Conservation (phyloP, 2,797 vertebrate genomes). For the Aplochiton taeniatus region DNA sequence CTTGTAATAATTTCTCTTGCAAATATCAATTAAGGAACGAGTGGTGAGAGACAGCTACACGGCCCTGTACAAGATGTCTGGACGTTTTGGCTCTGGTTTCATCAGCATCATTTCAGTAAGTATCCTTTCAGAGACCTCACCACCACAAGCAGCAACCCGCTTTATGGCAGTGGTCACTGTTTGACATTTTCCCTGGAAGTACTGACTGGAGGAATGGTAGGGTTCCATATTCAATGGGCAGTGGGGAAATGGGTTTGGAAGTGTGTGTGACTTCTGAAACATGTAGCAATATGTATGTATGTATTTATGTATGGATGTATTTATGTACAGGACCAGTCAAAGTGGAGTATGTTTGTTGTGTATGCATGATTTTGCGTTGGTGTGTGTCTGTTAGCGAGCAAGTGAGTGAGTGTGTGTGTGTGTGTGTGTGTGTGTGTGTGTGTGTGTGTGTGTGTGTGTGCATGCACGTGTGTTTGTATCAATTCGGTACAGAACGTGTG, state of each 20-base stretch:
- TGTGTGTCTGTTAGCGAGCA: not conserved
- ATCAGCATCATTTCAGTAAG: constrained; percentile 13
- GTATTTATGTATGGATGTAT: constrained; percentile 11
- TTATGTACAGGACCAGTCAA: too few species aligned
- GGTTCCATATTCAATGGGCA: not conserved
- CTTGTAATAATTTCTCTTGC: too few species aligned
- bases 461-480: constrained; percentile 21
- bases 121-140: not conserved
- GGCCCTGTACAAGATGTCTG: too few species aligned
- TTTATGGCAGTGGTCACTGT: constrained; percentile 20
- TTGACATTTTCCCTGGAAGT: constrained; percentile 33
- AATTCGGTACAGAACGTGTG: too few species aligned
- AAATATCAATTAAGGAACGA: too few species aligned
- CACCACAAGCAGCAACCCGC: constrained; percentile 16
- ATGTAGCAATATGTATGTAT: not conserved
- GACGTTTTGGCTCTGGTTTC: not conserved
- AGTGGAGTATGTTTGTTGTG: not conserved
- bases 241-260: constrained; percentile 12
- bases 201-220: constrained; percentile 8
- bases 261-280: constrained; percentile 2
- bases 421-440: constrained; percentile 32
- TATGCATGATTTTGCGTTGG: not conserved
- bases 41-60: not conserved
- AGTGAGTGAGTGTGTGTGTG: constrained; percentile 13
- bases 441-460: constrained; percentile 33